Base-by-base conservation (phyloP, 2,797 vertebrate species). In the Paedocypris micromegethes region DNA sequence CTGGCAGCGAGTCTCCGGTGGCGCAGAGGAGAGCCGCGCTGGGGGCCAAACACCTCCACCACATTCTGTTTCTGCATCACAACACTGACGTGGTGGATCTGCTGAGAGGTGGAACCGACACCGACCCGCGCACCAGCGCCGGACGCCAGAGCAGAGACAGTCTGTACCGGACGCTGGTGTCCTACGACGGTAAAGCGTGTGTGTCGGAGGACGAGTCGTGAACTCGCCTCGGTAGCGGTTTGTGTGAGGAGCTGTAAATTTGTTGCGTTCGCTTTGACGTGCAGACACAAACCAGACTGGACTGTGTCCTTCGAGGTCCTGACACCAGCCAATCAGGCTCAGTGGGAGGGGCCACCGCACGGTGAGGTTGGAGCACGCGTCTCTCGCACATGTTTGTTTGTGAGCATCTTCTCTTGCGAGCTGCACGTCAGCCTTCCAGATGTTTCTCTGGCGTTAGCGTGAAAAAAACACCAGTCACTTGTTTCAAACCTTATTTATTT, bases 41-140 rank as follows among this genome's bases (percentile, higher is more conserved):
- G 46, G 79, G 80, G 0, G 76, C 83, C 0, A 83, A 86, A 38
- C 73, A 84, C 58, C 75, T 88, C 39, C 80, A 86, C 47, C 83
- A 82, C 39, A 78, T 88, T 41, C 78, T 89, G 4, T 89, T 89
- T 78, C 72, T 89, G 57, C 84, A 89, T 40, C 85, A 88, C 37
- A 88, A 88, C 66, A 78, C 77, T 3, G 80, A 88, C 53, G 81
- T 86, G 7, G 55, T 84, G 9, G 85, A 86, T 47, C 72, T 72
- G 58, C 59, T 83, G 41, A 81, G 79, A 62, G 77, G 77, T 40
- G 75, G 72, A 9, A 6, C 60, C 4, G 79, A 78, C 23, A 77
- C 8, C 64, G 72, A 70, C 42, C 75, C 72, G 40, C 67, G 67
- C 38, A 70, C 42, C 53, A 71, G 39, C 59, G 66, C 70, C 2